Evolutionary conservation across 2,113 vertebrate genomes (phyloP).

Genomic region (Podarcis raffonei): DNA sequence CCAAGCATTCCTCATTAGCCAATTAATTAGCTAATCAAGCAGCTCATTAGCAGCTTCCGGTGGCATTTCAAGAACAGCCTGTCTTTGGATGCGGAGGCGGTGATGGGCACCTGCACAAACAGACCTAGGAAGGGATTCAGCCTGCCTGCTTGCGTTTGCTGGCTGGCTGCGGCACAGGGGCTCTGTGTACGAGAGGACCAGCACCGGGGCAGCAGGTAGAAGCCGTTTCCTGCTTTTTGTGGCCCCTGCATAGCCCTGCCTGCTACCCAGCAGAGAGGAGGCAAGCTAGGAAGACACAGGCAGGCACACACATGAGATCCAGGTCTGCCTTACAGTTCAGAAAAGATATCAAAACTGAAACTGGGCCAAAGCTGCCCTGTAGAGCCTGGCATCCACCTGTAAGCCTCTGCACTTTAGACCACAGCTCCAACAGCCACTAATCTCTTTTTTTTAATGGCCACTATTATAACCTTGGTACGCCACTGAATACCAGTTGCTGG

Average conservation of each 20-base stretch:
- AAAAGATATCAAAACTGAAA: not conserved
- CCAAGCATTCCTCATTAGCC: conserved; percentile 57
- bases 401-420: not conserved
- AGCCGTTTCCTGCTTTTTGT: not conserved
- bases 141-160: conserved; percentile 46
- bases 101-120: not conserved
- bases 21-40: conserved; percentile 65
- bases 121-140: conserved; percentile 32
- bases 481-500: too few species aligned
- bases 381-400: not conserved
- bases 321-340: not conserved
- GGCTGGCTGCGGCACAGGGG: conserved; percentile 9
- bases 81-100: conserved; percentile 46
- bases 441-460: too few species aligned
- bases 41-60: conserved; percentile 61
- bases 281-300: not conserved
- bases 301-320: not conserved
- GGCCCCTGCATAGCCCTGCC: not conserved
- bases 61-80: conserved; percentile 51
- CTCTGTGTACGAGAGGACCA: fast-evolving
- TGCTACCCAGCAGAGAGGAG: fast-evolving
- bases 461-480: too few species aligned
- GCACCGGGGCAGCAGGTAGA: fast-evolving
- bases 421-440: too few species aligned
- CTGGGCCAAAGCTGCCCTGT: not conserved